Evolutionary conservation across 2,113 vertebrate genomes (phyloP), one percentile per base, ranked within the genome.

Genomic region (Ancistrus triradiatus): DNA sequence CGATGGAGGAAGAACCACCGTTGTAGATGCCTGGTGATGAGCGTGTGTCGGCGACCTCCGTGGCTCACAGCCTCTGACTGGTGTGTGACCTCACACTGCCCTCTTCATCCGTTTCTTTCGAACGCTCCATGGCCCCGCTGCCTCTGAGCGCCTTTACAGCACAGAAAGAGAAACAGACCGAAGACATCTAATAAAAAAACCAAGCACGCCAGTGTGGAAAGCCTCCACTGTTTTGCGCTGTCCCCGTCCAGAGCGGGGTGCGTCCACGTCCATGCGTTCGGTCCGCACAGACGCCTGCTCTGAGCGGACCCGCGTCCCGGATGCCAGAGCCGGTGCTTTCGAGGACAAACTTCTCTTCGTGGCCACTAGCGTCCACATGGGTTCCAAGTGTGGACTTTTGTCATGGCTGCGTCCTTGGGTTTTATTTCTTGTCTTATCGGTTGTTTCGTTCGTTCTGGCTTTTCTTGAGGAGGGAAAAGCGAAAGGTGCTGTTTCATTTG

Each of bases 1-100:
- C 95, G 4, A 98, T 98, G 95, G 95, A 98, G 71, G 93, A 95
- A 75, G 95, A 97, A 65, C 89, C 89, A 63, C 89, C 91, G 1
- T 87, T 97, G 93, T 97, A 97, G 91, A 86, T 70, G 52, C 64
- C 73, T 66, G 77, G 13, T 43, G 40, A 60, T 33, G 50, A 38
- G 35, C 31, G 40, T 60, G 17, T 21, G 42, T 67, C 44, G 63
- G 69, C 55, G 68, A 70, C 78, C 63, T 86, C 69, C 75, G 88
- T 69, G 72, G 71, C 74, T 80, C 63, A 60, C 51, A 67, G 66
- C 68, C 65, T 49, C 63, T 49, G 68, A 25, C 86, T 72, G 72
- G 80, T 89, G 85, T 84, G 77, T 60, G 85, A 90, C 83, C 70
- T 85, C 86, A 83, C 84, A 90, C 88, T 83, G 78, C 87, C 84